Conservation (phyloP, 1,140 invertebrate genomes). For the Drosophila hydei region DNA sequence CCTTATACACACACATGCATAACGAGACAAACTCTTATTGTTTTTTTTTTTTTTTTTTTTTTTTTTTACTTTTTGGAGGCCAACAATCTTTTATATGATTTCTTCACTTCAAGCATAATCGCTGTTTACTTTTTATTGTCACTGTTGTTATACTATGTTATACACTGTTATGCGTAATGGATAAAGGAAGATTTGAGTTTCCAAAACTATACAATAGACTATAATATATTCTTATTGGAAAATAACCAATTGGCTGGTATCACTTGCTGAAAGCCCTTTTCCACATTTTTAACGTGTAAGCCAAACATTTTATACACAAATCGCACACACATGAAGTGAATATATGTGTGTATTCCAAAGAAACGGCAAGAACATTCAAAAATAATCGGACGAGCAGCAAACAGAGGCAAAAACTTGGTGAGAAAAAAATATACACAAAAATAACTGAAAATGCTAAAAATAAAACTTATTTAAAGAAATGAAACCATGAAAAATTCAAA, state of each 20-base stretch:
- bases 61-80: slow-evolving; percentile 35
- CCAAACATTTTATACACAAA: slow-evolving; percentile 31
- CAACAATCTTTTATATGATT: slow-evolving; percentile 36
- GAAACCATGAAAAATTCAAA: slow-evolving; percentile 80
- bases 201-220: too few relatives aligned
- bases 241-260: background rate
- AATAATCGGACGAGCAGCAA: slow-evolving; percentile 59
- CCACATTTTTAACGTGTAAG: slow-evolving; percentile 18
- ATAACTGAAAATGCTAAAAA: slow-evolving; percentile 79
- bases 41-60: slow-evolving; percentile 13
- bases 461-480: slow-evolving; percentile 83
- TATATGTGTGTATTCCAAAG: slow-evolving; percentile 61
- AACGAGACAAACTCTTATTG: slow-evolving; percentile 6
- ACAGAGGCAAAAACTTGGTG: slow-evolving; percentile 51
- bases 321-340: slow-evolving; percentile 39
- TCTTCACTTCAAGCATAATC: slow-evolving; percentile 28
- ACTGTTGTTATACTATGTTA: slow-evolving; percentile 6
- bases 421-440: slow-evolving; percentile 76
- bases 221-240: slow-evolving; percentile 16
- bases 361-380: slow-evolving; percentile 56
- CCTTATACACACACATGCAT: background rate
- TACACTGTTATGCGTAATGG: background rate
- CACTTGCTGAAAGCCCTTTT: slow-evolving; percentile 9
- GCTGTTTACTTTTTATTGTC: slow-evolving; percentile 21
- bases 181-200: too few relatives aligned